Conservation (phyloP, 2,797 vertebrate species). For the Chromis chromis region DNA sequence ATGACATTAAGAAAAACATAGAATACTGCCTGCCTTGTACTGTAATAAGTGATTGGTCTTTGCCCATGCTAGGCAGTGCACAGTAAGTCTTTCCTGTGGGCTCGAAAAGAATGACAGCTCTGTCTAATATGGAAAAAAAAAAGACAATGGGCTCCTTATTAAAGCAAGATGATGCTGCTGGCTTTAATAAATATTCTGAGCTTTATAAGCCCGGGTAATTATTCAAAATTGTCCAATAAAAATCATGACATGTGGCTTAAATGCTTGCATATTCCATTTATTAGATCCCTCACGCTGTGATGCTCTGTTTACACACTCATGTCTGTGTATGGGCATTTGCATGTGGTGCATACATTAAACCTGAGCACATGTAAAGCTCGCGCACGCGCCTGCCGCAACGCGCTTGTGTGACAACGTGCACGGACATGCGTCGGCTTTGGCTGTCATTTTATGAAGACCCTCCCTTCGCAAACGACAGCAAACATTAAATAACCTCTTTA, state of each 20-base stretch:
- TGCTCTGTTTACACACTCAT: conserved; percentile 17
- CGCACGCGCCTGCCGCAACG: conserved; percentile 10
- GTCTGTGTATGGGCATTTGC: conserved; percentile 23
- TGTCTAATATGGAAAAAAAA: conserved; percentile 29
- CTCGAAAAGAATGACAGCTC: conserved; percentile 50
- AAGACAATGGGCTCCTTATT: conserved; percentile 46
- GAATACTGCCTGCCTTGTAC: not conserved
- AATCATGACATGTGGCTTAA: conserved; percentile 69
- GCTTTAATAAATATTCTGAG: conserved; percentile 66
- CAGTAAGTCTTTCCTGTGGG: conserved; percentile 20
- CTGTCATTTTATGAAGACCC: conserved; percentile 69
- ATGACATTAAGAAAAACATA: not conserved
- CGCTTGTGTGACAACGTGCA: conserved; percentile 5
- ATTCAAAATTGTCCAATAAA: conserved; percentile 73
- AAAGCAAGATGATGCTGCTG: conserved; percentile 56
- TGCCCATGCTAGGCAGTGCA: not conserved
- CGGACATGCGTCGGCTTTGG: conserved; percentile 8
- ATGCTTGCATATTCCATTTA: conserved; percentile 70
- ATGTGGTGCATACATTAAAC: conserved; percentile 28
- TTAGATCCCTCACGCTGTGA: conserved; percentile 44
- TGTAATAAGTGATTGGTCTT: conserved; percentile 13
- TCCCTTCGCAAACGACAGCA: conserved; percentile 62
- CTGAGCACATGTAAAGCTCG: conserved; percentile 23
- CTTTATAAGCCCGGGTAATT: conserved; percentile 67
- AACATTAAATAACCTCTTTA: conserved; percentile 78